These are phyloP conservation scores for Synanthedon tipuliformis DNA, from an alignment of 2,888 invertebrate genomes.

Conservation along the genomic window DNA sequence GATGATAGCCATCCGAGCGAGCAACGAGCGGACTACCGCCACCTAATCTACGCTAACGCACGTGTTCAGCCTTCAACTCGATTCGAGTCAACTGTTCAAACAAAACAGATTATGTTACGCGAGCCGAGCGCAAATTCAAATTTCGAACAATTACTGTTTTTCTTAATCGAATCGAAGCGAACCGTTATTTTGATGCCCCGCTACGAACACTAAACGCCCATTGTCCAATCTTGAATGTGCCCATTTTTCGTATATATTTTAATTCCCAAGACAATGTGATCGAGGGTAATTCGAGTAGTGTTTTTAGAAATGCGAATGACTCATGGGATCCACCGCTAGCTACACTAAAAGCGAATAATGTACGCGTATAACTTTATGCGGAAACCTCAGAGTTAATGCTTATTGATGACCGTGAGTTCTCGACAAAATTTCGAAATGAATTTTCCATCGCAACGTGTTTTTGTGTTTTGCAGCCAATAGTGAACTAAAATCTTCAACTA, in stretches of 20 bases:
- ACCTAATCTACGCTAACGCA: conserved; percentile 36
- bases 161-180: conserved; percentile 55
- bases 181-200: conserved; percentile 50
- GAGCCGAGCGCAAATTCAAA: conserved; percentile 34
- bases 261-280: conserved; percentile 59
- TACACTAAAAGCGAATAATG: conserved; percentile 20
- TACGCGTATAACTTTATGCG: not conserved
- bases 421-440: not conserved
- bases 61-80: not conserved
- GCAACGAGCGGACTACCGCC: conserved; percentile 1
- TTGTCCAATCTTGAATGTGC: conserved; percentile 56
- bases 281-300: conserved; percentile 52
- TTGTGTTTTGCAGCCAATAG: conserved; percentile 38
- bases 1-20: conserved; percentile 53
- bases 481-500: conserved; percentile 27
- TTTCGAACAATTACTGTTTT: conserved; percentile 53
- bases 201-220: conserved; percentile 57
- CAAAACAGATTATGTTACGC: conserved; percentile 24
- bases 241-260: conserved; percentile 31
- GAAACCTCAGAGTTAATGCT: not conserved
- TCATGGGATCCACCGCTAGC: conserved; percentile 47
- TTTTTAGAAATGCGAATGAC: conserved; percentile 60
- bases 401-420: not conserved
- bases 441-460: conserved; percentile 1
- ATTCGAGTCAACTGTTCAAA: conserved; percentile 22